phyloP scores from a whole-genome alignment of 2,888 invertebrate genomes.

The Lepidochitona cinerea region DNA sequence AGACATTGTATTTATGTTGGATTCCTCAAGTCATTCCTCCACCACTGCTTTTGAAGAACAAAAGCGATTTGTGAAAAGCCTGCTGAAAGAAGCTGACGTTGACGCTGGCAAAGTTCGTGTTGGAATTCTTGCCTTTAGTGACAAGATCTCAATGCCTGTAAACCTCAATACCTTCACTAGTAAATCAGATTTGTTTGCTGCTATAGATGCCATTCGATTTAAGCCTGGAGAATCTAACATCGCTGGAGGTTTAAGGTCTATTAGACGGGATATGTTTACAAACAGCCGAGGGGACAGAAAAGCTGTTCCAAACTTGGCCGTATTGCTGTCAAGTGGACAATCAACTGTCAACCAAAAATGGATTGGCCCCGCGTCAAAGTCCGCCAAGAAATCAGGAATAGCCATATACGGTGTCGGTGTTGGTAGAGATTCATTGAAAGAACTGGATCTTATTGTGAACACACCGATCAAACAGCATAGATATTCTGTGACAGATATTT shows the following conservation, averaged over 20 bases:
- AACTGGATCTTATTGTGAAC: not conserved
- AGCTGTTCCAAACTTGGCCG: slow-evolving; percentile 31
- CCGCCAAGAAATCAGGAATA: not conserved
- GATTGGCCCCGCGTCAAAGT: not conserved
- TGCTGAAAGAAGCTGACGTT: slow-evolving; percentile 17
- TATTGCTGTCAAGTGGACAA: slow-evolving; percentile 13
- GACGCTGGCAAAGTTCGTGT: not conserved
- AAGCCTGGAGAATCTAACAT: slow-evolving; percentile 58
- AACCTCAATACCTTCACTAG: slow-evolving; percentile 27
- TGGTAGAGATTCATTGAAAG: not conserved
- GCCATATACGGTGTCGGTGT: not conserved
- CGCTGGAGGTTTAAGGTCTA: slow-evolving; percentile 50
- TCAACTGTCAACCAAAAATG: not conserved
- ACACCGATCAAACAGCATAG: not conserved
- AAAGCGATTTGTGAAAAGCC: slow-evolving; percentile 23
- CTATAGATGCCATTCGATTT: slow-evolving; percentile 34
- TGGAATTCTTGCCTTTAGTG: slow-evolving; percentile 19
- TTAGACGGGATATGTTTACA: slow-evolving; percentile 45
- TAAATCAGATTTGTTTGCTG: slow-evolving; percentile 25
- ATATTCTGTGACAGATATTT: not conserved
- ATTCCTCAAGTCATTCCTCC: slow-evolving; percentile 36
- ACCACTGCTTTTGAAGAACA: slow-evolving; percentile 27
- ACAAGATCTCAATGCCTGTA: slow-evolving; percentile 21
- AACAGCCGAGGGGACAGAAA: slow-evolving; percentile 47
- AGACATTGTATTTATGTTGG: slow-evolving; percentile 37